Evolutionary conservation across 2,113 vertebrate species (phyloP), one percentile per base, ranked within the genome.

Genomic region (Salvator merianae): DNA sequence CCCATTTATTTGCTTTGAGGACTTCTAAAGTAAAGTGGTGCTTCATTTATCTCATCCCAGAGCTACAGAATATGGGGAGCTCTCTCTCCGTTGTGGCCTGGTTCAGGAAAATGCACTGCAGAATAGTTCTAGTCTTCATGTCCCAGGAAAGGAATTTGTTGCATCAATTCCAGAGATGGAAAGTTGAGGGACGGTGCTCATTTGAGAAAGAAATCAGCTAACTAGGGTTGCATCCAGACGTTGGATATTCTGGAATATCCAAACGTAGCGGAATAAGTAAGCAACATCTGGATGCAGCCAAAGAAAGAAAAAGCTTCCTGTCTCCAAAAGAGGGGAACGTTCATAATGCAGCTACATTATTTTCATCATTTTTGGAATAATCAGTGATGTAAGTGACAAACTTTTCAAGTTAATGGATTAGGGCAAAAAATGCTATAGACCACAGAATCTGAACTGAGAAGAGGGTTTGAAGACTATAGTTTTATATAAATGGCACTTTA

Each of bases 151-250:
- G 83, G 87, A 83, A 30, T 89, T 71, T 79, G n/a, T 79, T 92
- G 89, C 92, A 47, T 30, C 47, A 30, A 70, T 40, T 85, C 89
- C 91, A 94, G 81, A 87, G 83, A 80, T 59, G 71, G 43, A 36
- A 59, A 75, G 38, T 38, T 63, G 38, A 6, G 18, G 18, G 55
- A 63, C 30, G 59, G 63, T 88, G 86, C 91, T 95, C 87, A 84
- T 90, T 92, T 93, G 92, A 91, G 77, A 91, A 93, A 82, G 90
- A 92, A 90, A 90, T 77, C 50, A 77, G 65, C 32, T 50, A 66
- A 30, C 14, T n/a, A n/a, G n/a, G n/a, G n/a, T n/a, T n/a, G n/a
- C n/a, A n/a, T n/a, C n/a, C n/a, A 34, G n/a, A 79, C 38, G 26
- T 47, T 68, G 24, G n/a, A n/a, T n/a, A n/a, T n/a, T n/a, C n/a